These are phyloP conservation scores for Leptogaster cylindrica DNA, from an alignment of 2,888 invertebrate genomes.

Conservation along the genomic window DNA sequence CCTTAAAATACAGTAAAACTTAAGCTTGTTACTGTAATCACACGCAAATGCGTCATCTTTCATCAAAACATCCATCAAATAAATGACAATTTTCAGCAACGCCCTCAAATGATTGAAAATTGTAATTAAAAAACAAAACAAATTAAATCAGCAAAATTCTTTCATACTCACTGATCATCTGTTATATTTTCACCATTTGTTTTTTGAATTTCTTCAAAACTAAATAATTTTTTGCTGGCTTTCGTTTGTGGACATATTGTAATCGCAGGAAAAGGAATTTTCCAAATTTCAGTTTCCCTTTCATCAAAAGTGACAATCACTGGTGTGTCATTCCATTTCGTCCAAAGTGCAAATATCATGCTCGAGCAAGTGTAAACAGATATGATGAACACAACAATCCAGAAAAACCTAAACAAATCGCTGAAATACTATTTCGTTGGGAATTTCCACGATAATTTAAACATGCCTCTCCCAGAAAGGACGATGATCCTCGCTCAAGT, in stretches of 20 bases:
- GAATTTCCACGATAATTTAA: not conserved
- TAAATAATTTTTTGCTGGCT: slow-evolving; percentile 21
- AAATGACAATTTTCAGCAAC: too few species aligned
- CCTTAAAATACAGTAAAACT: too few species aligned
- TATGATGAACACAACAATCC: slow-evolving; percentile 19
- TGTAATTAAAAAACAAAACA: not conserved
- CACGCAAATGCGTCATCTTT: too few species aligned
- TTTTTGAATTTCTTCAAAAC: slow-evolving; percentile 9
- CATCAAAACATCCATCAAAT: too few species aligned
- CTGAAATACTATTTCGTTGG: not conserved
- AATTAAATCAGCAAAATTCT: not conserved
- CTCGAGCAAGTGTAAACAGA: slow-evolving; percentile 1
- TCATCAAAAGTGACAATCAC: slow-evolving; percentile 77
- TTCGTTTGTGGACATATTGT: slow-evolving; percentile 60
- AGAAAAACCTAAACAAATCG: slow-evolving; percentile 1
- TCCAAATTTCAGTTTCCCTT: slow-evolving; percentile 66
- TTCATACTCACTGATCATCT: slow-evolving; percentile 10
- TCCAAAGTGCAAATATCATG: slow-evolving; percentile 68
- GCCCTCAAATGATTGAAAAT: too few species aligned
- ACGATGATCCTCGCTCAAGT: slow-evolving; percentile 10
- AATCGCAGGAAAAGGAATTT: slow-evolving; percentile 59
- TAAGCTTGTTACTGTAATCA: too few species aligned
- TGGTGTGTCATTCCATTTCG: slow-evolving; percentile 73
- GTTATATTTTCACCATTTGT: not conserved
- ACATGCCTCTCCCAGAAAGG: slow-evolving; percentile 16